Percentiles rank a stretch among this genome's conserved stretches.
Conservation (phyloP, 1,140 invertebrate species). For the Rhopalosiphum padi region DNA sequence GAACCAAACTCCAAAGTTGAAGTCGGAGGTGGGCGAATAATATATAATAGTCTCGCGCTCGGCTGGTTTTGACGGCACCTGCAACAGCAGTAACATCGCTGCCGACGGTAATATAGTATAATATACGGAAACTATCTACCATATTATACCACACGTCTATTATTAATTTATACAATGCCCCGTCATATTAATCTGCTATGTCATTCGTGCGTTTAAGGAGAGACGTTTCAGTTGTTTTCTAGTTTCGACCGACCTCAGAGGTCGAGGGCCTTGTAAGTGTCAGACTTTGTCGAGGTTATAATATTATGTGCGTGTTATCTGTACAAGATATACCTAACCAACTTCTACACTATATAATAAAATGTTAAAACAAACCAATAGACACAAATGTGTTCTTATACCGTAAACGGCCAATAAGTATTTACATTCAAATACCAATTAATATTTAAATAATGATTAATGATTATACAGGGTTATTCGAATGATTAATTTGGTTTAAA, state of each 20-base stretch:
- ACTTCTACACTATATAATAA: neutral
- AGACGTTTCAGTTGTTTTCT: neutral
- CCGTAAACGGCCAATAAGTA: neutral
- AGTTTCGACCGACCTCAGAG: neutral
- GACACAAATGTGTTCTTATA: neutral
- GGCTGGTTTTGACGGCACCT: neutral
- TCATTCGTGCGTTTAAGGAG: neutral
- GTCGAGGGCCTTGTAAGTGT: neutral
- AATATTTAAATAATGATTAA: no score
- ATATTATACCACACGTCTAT: neutral
- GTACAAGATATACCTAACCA: neutral
- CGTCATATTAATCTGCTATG: neutral
- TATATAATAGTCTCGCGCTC: neutral
- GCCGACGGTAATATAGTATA: neutral
- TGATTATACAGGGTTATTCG: no score
- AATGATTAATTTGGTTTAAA: no score
- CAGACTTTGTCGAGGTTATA: neutral
- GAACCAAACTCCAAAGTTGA: neutral
- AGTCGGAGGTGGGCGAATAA: neutral
- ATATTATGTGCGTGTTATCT: neutral
- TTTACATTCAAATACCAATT: neutral
- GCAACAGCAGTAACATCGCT: neutral
- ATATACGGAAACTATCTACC: neutral
- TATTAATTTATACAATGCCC: neutral
- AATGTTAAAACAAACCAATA: neutral